A percentile compares a stretch with the other conserved stretches of the same genome.
Evolutionary conservation across 2,113 vertebrate genomes (phyloP).

Genomic region (Apaloderma vittatum): DNA sequence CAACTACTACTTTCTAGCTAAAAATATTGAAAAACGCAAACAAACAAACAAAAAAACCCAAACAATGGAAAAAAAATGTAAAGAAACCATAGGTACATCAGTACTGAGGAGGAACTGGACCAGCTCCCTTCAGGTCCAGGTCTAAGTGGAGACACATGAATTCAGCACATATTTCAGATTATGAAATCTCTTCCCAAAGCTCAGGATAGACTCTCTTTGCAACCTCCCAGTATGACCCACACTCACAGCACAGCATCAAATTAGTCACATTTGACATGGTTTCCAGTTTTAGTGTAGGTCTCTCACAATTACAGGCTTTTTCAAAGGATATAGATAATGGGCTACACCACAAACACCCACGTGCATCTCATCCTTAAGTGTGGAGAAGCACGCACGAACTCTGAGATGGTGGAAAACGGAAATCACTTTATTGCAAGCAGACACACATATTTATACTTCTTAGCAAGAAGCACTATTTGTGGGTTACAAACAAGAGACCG

Average conservation of each 20-base stretch:
- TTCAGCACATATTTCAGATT: background rate
- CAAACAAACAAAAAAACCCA: background rate
- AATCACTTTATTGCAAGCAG: no score
- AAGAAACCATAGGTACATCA: background rate
- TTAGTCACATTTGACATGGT: background rate
- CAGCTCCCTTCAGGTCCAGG: background rate
- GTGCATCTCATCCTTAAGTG: background rate
- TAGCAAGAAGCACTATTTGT: no score
- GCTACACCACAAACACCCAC: background rate
- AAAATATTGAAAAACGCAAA: background rate
- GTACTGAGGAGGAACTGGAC: background rate
- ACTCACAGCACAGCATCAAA: background rate
- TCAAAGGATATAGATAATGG: background rate
- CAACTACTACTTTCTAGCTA: background rate
- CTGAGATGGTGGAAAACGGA: no score
- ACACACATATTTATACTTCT: no score
- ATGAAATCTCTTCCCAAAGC: background rate
- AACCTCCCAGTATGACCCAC: background rate
- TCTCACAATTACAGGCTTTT: background rate
- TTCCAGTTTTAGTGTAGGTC: constrained; percentile 9
- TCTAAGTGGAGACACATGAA: rapidly evolving
- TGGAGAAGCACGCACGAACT: no score
- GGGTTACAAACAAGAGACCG: no score
- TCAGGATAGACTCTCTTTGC: background rate
- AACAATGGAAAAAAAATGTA: no score